Evolutionary conservation across 2,888 invertebrate species (phyloP), one percentile per base, ranked within the genome.

Genomic region (Pristionchus exspectatus): DNA sequence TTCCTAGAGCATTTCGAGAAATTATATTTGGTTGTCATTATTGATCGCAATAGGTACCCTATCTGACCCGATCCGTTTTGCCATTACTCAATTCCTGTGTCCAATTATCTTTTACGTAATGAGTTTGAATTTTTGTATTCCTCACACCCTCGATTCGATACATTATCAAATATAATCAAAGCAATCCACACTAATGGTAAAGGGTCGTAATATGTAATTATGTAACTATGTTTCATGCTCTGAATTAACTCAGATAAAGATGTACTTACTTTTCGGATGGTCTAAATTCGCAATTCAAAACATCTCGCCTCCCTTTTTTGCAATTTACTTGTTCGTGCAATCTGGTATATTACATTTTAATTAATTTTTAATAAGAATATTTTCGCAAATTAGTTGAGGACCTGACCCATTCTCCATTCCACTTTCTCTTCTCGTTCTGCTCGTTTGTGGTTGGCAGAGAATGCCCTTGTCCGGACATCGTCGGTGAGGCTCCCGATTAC

Each of bases 21-120:
- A 16, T 81, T 27, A n/a, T 56, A 38, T 84, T 84, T 44, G 33
- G 74, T 44, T 77, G 74, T 77, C 74, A 44, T 77, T 77, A 44
- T 77, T 44, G 33, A 77, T 24, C 21, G 44, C 30, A 21, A 24
- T 38, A 44, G 44, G n/a, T 50, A 44, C 54, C 50, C 81, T 81
- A 21, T 24, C 24, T 50, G 33, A 21, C 21, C 24, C 18, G 18
- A 63, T 63, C 10, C n/a, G 63, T 24, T 63, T 63, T 63, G 63
- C 63, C 63, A 24, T n/a, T n/a, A 50, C 24, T 63, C 63, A 24
- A 10, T 3, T 63, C 63, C n/a, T 24, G 63, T 63, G 24, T n/a
- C 63, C 63, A 24, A 50, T 50, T 21, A n/a, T 63, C 63, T 24
- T 63, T 7, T n/a, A 10, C n/a, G 63, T 63, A 63, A 63, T n/a